Evolutionary conservation across 2,113 vertebrate genomes (phyloP), one percentile per base, ranked within the genome.

Genomic region (Elgaria multicarinata): DNA sequence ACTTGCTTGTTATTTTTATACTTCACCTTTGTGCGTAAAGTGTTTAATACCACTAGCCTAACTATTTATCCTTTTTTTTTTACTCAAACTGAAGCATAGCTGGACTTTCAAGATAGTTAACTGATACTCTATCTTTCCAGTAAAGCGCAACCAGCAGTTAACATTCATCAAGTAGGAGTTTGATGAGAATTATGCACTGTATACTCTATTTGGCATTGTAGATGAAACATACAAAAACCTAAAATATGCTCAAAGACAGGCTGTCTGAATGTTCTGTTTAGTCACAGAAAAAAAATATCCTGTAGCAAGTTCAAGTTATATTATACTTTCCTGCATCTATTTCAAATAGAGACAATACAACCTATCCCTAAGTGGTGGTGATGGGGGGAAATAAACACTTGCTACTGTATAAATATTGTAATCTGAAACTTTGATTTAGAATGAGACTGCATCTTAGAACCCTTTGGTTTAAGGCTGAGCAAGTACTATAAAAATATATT

Each of bases 401-500:
- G 90, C 93, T 93, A 89, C 84, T 96, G 88, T 92, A 95, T 91
- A 93, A 95, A 90, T 91, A 53, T 82, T 95, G 87, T 90, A 94
- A 97, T 93, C 36, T 86, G 90, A 91, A 72, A 89, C 87, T 93
- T 93, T 92, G 88, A 82, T 91, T 89, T 9, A 91, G 93, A 89
- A 89, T n/a, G 85, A 94, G 93, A 94, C 93, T 90, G 93, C 81
- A 91, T 91, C 89, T 93, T 74, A 93, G 95, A 97, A 96, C 95
- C 91, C 93, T 97, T 93, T 96, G 95, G 95, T 95, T 95, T 95
- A 95, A 89, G 79, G 55, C 46, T 94, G 94, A 95, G 89, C 93
- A 87, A 94, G 72, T 91, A 91, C 2, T 78, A 89, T 90, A 87
- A 94, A 94, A 90, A 79, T 91, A 89, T 83, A 89, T 94, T 95